Evolutionary conservation across 30 jellyfish, hydroid and myxozoan genomes (phyloP).

Genomic region (Euphysa ruthae): DNA sequence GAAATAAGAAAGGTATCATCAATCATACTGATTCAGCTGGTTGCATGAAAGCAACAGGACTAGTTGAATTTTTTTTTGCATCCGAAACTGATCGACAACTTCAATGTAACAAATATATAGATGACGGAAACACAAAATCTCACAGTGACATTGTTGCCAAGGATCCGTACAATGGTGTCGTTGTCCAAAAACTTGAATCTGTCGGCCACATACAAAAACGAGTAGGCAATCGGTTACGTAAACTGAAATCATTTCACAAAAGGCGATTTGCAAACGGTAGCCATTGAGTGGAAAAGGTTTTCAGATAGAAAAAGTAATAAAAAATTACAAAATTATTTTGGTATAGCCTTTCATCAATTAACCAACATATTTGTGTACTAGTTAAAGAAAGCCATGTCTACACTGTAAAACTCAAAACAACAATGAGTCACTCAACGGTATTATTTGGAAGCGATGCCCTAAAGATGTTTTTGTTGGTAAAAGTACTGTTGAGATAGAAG

Average conservation of each 20-base stretch:
- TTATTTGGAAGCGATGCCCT: no score
- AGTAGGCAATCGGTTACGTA: background rate
- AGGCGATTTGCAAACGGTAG: background rate
- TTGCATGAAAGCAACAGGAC: constrained; percentile 10
- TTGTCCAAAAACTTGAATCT: background rate
- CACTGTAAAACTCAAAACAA: no score
- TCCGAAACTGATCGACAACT: background rate
- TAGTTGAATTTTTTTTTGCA: background rate
- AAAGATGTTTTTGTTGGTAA: no score
- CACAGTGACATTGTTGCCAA: background rate
- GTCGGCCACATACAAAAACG: constrained; percentile 3
- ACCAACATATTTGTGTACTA: no score
- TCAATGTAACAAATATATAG: background rate
- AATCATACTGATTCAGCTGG: no score
- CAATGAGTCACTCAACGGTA: no score
- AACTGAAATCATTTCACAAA: background rate
- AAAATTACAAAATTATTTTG: background rate
- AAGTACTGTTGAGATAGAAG: no score
- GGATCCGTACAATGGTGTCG: background rate
- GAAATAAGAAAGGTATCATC: no score
- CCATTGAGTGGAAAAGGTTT: background rate
- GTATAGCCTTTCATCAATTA: background rate
- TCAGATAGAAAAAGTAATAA: background rate
- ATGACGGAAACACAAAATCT: background rate
- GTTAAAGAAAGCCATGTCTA: no score